Base-by-base conservation (phyloP, 1,140 invertebrate species). In the Drosophila nigrodunni region DNA sequence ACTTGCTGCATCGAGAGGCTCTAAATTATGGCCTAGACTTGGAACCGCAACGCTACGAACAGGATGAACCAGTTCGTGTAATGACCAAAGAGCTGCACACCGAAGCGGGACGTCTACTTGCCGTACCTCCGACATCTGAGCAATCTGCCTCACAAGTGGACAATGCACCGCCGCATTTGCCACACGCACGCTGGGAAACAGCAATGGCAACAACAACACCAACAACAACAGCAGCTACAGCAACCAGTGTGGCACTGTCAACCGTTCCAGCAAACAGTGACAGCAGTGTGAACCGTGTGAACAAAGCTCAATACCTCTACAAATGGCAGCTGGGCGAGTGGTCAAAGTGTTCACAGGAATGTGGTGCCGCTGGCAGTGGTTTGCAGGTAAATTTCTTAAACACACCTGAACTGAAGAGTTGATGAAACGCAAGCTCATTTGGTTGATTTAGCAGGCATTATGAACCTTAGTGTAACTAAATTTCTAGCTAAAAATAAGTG, bases 321-420 rank as follows among this genome's bases (percentile, higher is more conserved):
- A 95, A 96, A 79, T 98, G 97, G 97, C 93, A 95, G 70, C 95
- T 96, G 6, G 95, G 96, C 1, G 95, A 96, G 30, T 98, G 97
- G 97, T 97, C 97, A 1, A 93, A 95, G 34, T 99, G 98, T 92
- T 97, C 96, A 2, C 95, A 96, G 81, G 95, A 95, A 8, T 99
- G 98, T 89, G 97, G 97, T 7, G 95, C 96, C 37, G 95, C 95
- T 60, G 97, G 96, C 3, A 87, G 77, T 18, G 92, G 90, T 30
- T 78, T 92, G 47, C 75, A 87, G 76, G 92, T 92, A 58, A 86
- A 82, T 77, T 59, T 7, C 3, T 6, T 30, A 30, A 5, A 30
- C 6, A 4, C 25, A 30, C 25, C 25, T 30, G 18, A 21, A 21
- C 18, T 21, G 1, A 2, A 21, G 18, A 21, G 18, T 21, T 21